Base-by-base conservation (phyloP, 2,113 vertebrate genomes). In the Austrofundulus limnaeus region DNA sequence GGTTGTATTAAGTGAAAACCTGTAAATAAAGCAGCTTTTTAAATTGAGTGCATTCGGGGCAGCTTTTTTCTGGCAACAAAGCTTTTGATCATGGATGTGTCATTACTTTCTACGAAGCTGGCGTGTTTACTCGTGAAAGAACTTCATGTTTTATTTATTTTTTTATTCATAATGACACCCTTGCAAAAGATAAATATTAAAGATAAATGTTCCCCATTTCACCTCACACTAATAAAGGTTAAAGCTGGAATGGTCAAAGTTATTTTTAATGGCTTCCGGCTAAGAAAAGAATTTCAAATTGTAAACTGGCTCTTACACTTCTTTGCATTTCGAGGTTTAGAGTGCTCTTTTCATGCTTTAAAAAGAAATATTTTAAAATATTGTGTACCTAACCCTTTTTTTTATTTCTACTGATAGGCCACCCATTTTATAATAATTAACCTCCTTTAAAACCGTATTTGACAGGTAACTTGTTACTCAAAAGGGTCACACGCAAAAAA, bases 371-470 rank as follows among this genome's bases (percentile, higher is more conserved):
- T n/a, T 10, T 19, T 13, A 42, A 42, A 52, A 34, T 37, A 45
- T 73, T 11, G 17, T 62, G 62, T 64, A 42, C 57, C 69, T 66
- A 76, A 72, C 52, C 66, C 5, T 3, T 70, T 82, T 56, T 48
- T 62, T 77, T 65, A 28, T 43, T 6, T 23, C 59, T 63, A 67
- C 47, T 54, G 38, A 62, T 20, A 34, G 73, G 51, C 49, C 67
- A 25, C 31, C 65, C 48, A 83, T 86, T n/a, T n/a, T 86, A 84
- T 78, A 83, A 81, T 72, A 62, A 70, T 80, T 66, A 66, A 28
- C 41, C 49, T 23, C 28, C 39, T 50, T 65, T 66, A 52, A 82
- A 82, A 74, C 34, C 50, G 31, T 21, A 21, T 64, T 67, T 61
- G 31, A 16, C 51, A 72, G 58, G 59, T n/a, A 75, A 66, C 20